A percentile compares a stretch with the other conserved stretches of the same genome.
Evolutionary conservation across 1,140 invertebrate species (phyloP).

Genomic region (Sitophilus oryzae): DNA sequence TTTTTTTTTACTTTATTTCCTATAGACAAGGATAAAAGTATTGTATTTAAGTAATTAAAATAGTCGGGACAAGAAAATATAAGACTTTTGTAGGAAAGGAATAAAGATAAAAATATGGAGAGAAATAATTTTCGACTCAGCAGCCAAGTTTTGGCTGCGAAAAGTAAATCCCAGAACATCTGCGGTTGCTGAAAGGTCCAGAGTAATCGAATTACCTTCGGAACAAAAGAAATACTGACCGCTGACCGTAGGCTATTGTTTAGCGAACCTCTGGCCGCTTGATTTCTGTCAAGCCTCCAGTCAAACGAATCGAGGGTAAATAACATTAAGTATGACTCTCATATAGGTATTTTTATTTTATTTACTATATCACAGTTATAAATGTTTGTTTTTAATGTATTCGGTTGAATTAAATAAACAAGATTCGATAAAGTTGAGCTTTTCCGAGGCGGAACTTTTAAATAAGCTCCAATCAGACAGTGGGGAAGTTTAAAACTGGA

Average conservation of each 20-base stretch:
- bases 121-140: too few relatives aligned
- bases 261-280: conserved; percentile 14
- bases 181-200: conserved; percentile 19
- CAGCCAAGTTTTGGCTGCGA: not conserved
- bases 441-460: too few relatives aligned
- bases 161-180: conserved; percentile 16
- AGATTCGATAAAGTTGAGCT: too few relatives aligned
- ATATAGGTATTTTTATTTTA: not conserved
- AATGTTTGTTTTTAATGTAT: too few relatives aligned
- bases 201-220: conserved; percentile 16
- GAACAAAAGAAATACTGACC: conserved; percentile 25
- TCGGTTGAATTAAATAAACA: too few relatives aligned
- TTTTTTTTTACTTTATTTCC: too few relatives aligned
- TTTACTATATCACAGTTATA: too few relatives aligned
- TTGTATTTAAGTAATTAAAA: too few relatives aligned
- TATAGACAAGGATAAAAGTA: too few relatives aligned
- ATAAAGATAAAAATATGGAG: too few relatives aligned
- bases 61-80: too few relatives aligned
- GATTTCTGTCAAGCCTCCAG: conserved; percentile 5
- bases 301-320: conserved; percentile 6
- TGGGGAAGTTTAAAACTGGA: conserved; percentile 20
- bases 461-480: conserved; percentile 24
- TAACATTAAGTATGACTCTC: not conserved
- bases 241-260: conserved; percentile 21
- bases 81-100: too few relatives aligned